Evolutionary conservation across 2,113 vertebrate genomes (phyloP), one percentile per base, ranked within the genome.

Genomic region (Scomber japonicus): DNA sequence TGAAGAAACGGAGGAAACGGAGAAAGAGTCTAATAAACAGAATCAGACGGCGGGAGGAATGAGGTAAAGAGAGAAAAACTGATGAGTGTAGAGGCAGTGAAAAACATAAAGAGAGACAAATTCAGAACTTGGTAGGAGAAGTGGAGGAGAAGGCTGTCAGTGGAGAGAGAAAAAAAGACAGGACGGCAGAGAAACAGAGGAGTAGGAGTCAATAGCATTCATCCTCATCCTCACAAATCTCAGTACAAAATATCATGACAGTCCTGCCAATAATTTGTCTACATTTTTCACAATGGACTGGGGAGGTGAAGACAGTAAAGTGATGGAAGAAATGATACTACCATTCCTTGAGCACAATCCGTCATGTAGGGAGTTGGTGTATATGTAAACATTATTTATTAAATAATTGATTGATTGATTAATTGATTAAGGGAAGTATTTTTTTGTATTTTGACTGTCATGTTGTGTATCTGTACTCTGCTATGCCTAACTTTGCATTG

Each of bases 1-100:
- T 78, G 80, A 82, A 78, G 49, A 78, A 78, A 83, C 56, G 74
- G 13, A 40, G 49, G 76, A 17, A 81, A 76, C 40, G 31, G n/a
- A 75, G 59, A 74, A 51, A 59, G 40, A 56, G 15, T 67, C 5
- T 40, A 67, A 75, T 73, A 76, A 72, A 89, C 40, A 30, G 16
- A 80, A 64, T 54, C 24, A 21, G n/a, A 45, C 19, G 14, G 19
- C 76, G 50, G 35, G 21, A 35, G 55, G 50, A 45, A 53, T 8
- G 11, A 35, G 40, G 24, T 5, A 13, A 14, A 16, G 50, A 31
- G 40, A 44, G 53, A 45, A 63, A 76, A 68, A 46, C 6, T 51
- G 44, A 75, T n/a, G 30, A 50, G 40, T 65, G 27, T 31, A 24
- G 31, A 17, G 15, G 21, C 16, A 51, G 53, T 63, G 57, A 55